A percentile compares a stretch with the other conserved stretches of the same genome.
phyloP scores from a whole-genome alignment of 2,888 invertebrate species.

The Drosophila nr. perissopoda region DNA sequence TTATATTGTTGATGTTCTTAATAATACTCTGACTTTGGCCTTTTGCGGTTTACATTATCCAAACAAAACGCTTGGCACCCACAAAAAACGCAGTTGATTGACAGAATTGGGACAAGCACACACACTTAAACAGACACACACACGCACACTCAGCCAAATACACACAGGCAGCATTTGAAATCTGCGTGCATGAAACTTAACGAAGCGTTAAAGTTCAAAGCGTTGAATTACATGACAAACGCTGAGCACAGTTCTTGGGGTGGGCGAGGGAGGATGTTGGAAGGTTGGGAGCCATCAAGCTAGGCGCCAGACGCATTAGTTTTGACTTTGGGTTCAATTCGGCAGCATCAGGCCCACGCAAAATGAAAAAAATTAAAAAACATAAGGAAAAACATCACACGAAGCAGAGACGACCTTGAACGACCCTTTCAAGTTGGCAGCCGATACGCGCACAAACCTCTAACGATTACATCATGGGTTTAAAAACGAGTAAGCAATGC shows the following conservation, averaged over 20 bases:
- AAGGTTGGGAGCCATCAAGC: not conserved
- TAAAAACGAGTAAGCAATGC: slow-evolving; percentile 2
- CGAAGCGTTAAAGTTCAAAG: slow-evolving; percentile 82
- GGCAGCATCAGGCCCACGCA: slow-evolving; percentile 35
- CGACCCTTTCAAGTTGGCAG: slow-evolving; percentile 50
- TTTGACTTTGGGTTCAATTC: slow-evolving; percentile 57
- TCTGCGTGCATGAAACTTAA: slow-evolving; percentile 80
- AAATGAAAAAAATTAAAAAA: slow-evolving; percentile 3
- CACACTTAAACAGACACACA: slow-evolving; percentile 11
- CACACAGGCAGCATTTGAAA: slow-evolving; percentile 53
- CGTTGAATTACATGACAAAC: slow-evolving; percentile 69
- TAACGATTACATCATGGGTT: slow-evolving; percentile 54
- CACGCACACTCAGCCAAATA: not conserved
- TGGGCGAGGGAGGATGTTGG: not conserved
- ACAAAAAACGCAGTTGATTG: slow-evolving; percentile 80
- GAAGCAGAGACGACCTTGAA: slow-evolving; percentile 40
- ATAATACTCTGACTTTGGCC: slow-evolving; percentile 78
- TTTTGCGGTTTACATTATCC: slow-evolving; percentile 77
- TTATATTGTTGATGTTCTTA: slow-evolving; percentile 49
- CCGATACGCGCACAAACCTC: slow-evolving; percentile 3
- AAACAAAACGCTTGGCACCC: slow-evolving; percentile 81
- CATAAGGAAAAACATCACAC: not conserved
- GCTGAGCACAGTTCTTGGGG: slow-evolving; percentile 6
- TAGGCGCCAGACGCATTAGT: slow-evolving; percentile 43
- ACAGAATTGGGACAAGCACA: slow-evolving; percentile 75